A percentile compares a stretch with the other conserved stretches of the same genome.
phyloP scores from a whole-genome alignment of 2,888 invertebrate species.

The Lycophotia porphyrea region DNA sequence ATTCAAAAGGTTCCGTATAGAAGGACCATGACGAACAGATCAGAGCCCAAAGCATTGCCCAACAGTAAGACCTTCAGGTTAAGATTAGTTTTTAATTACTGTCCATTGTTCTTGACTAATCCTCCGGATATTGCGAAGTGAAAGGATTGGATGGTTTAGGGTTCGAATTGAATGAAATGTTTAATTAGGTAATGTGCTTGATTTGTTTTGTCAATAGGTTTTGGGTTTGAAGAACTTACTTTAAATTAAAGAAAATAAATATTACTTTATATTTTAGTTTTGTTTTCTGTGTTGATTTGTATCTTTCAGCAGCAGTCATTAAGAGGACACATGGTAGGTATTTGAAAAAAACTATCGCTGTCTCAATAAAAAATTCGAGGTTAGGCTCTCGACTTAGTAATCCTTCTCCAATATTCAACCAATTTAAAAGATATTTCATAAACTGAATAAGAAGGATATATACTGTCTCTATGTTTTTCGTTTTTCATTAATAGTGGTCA shows the following conservation, averaged over 20 bases:
- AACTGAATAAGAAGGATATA: no score
- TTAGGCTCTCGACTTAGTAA: no score
- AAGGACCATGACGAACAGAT: slow-evolving; percentile 34
- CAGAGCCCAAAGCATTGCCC: slow-evolving; percentile 60
- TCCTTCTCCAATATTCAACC: no score
- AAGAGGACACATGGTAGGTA: no score
- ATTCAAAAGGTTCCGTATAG: slow-evolving; percentile 41
- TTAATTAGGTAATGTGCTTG: slow-evolving; percentile 25
- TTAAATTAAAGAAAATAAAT: neutral
- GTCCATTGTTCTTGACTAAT: slow-evolving; percentile 72
- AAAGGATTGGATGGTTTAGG: slow-evolving; percentile 56
- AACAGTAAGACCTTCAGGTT: slow-evolving; percentile 69
- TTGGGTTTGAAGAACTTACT: neutral
- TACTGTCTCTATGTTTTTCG: no score
- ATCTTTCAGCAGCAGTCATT: neutral
- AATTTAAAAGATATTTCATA: no score
- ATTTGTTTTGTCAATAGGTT: slow-evolving; percentile 19
- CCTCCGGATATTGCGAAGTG: slow-evolving; percentile 71
- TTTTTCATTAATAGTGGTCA: no score
- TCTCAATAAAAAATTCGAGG: no score
- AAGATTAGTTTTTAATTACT: slow-evolving; percentile 74
- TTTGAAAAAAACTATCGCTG: no score
- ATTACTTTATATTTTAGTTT: neutral
- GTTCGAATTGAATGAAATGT: slow-evolving; percentile 22
- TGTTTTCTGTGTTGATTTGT: slow-evolving; percentile 1